Evolutionary conservation across 2,113 vertebrate species (phyloP).

Genomic region (Perccottus glenii): DNA sequence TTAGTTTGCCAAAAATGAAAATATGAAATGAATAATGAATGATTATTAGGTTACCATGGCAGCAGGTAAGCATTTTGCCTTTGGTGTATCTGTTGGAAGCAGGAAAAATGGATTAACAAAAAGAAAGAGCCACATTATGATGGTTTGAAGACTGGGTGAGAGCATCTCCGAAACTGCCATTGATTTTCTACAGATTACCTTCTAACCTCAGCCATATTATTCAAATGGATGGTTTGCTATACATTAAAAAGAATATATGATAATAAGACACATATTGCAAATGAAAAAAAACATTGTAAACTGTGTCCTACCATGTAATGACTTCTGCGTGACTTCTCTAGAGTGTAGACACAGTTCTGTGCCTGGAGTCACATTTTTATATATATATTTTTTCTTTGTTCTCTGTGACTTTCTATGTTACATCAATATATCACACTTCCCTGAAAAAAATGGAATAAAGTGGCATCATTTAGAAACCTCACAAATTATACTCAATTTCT

Average conservation of each 20-base stretch:
- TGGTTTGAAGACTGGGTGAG: not conserved
- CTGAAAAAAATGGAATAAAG: constrained; percentile 44
- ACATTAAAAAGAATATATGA: not conserved
- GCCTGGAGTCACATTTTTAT: not conserved
- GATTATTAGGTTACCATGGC: constrained; percentile 1
- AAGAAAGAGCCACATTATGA: not conserved
- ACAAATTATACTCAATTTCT: constrained; percentile 64
- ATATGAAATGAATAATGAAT: not conserved
- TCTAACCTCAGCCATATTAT: not conserved
- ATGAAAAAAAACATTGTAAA: no score
- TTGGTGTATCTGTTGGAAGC: not conserved
- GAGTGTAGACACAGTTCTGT: constrained; percentile 5
- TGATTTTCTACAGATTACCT: not conserved
- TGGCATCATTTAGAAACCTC: constrained; percentile 59
- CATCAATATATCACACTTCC: constrained; percentile 48
- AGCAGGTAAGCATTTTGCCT: constrained; percentile 3
- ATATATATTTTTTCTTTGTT: constrained; percentile 23
- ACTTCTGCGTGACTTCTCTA: no score
- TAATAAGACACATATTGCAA: no score
- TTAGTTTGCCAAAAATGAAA: constrained; percentile 1
- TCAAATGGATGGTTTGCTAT: not conserved
- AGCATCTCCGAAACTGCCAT: not conserved
- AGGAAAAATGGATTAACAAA: not conserved
- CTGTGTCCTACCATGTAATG: no score
- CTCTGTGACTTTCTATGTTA: constrained; percentile 42